These are phyloP conservation scores for Ceyx cyanopectus DNA, from an alignment of 2,113 vertebrate species.

Conservation along the genomic window DNA sequence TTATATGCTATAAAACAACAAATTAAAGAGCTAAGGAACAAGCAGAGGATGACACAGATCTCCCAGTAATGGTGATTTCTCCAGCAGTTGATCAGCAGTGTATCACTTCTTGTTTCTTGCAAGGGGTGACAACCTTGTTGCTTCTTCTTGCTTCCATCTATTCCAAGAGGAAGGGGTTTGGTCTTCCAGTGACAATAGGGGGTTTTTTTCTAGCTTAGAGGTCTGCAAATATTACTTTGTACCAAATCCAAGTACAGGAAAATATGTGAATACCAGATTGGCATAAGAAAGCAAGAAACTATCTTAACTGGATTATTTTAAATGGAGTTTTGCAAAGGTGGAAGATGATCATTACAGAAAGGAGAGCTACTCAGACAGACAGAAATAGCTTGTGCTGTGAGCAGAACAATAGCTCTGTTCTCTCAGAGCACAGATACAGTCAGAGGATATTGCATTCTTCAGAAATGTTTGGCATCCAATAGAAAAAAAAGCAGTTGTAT, in stretches of 20 bases:
- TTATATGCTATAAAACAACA: neutral
- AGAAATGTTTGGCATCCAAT: conserved; percentile 41
- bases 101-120: neutral
- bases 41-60: neutral
- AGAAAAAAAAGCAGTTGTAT: conserved; percentile 50
- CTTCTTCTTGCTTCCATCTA: conserved; percentile 8
- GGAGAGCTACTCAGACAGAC: neutral
- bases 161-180: neutral
- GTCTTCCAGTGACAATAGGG: neutral
- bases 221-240: neutral
- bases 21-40: neutral
- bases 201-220: neutral
- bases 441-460: conserved; percentile 42
- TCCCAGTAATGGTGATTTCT: neutral
- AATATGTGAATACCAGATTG: neutral
- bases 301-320: conserved; percentile 25
- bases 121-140: neutral
- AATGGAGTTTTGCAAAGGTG: neutral
- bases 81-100: neutral
- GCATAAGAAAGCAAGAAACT: conserved; percentile 5
- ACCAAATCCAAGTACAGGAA: neutral
- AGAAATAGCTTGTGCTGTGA: conserved; percentile 14
- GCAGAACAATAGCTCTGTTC: conserved; percentile 46
- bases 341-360: neutral
- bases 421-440: conserved; percentile 43